These are phyloP conservation scores for Trachelipus rathkii DNA, from an alignment of 1,140 invertebrate genomes.

Conservation along the genomic window DNA sequence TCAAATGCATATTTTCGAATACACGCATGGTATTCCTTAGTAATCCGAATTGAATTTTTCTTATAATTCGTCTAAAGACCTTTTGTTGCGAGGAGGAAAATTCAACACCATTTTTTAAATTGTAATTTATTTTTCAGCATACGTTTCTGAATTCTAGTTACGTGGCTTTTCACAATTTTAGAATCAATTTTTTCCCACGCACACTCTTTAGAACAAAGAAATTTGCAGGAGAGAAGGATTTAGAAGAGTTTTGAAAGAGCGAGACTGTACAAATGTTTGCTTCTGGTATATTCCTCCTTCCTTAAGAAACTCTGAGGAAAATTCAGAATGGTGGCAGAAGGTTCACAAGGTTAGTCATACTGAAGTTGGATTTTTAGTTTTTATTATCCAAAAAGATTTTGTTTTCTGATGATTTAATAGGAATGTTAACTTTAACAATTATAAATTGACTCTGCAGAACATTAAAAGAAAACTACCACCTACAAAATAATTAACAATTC, in stretches of 20 bases:
- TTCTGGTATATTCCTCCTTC: conserved; percentile 85
- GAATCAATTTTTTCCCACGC: neutral
- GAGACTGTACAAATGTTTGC: conserved; percentile 77
- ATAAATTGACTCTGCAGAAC: too few species aligned
- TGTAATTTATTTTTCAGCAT: neutral
- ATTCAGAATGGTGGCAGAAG: conserved; percentile 63
- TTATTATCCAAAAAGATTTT: too few species aligned
- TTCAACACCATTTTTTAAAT: neutral
- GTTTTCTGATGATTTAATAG: too few species aligned
- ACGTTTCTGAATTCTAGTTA: neutral
- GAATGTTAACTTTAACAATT: too few species aligned
- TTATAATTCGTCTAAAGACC: too few species aligned
- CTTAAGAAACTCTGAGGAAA: conserved; percentile 60
- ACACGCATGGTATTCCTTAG: conserved; percentile 29
- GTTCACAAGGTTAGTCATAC: conserved; percentile 68
- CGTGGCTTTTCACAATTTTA: neutral
- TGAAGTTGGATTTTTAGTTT: neutral
- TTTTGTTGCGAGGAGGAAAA: too few species aligned
- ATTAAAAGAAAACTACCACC: too few species aligned
- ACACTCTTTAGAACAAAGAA: conserved; percentile 43
- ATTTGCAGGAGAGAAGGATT: conserved; percentile 45
- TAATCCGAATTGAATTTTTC: too few species aligned
- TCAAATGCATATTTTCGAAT: too few species aligned
- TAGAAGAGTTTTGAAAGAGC: conserved; percentile 50
- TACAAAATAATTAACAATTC: too few species aligned